Percentiles rank a stretch among this genome's conserved stretches.
Conservation (phyloP, 1,140 invertebrate species). For the Dryas iulia region DNA sequence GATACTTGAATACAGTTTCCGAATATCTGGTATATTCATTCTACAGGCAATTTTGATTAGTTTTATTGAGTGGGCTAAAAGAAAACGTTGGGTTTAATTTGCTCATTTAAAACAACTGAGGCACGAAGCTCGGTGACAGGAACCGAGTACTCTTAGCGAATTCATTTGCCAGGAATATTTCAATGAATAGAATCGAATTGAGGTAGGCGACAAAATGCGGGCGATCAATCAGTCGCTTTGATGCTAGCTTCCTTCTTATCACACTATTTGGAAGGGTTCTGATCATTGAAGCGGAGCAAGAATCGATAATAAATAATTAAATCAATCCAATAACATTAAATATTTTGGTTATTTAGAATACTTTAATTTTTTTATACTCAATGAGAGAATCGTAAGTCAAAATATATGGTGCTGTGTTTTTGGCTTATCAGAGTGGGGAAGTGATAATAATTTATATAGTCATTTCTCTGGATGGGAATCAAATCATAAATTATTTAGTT, state of each 20-base stretch:
- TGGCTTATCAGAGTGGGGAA: too few species aligned
- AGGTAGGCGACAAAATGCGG: conserved; percentile 35
- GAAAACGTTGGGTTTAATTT: conserved; percentile 9
- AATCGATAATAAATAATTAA: conserved; percentile 6
- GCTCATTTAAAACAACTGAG: conserved; percentile 4
- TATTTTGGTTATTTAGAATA: background rate
- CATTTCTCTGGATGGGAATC: too few species aligned
- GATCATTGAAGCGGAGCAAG: background rate
- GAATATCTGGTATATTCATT: background rate
- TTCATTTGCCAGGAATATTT: conserved; percentile 27
- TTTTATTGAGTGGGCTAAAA: background rate
- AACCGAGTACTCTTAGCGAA: conserved; percentile 4
- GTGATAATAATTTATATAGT: too few species aligned
- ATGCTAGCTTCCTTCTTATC: conserved; percentile 25
- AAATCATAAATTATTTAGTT: too few species aligned
- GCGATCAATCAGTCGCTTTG: conserved; percentile 35
- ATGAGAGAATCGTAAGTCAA: too few species aligned
- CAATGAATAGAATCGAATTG: conserved; percentile 34
- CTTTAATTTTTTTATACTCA: too few species aligned
- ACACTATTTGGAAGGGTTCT: conserved; percentile 16
- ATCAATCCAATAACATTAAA: background rate
- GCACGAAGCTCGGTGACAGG: conserved; percentile 6
- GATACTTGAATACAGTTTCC: too few species aligned
- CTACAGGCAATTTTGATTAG: background rate
- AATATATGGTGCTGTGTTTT: too few species aligned